Evolutionary conservation across 2,797 vertebrate genomes (phyloP), one percentile per base, ranked within the genome.

Genomic region (Cichlasoma orientale): DNA sequence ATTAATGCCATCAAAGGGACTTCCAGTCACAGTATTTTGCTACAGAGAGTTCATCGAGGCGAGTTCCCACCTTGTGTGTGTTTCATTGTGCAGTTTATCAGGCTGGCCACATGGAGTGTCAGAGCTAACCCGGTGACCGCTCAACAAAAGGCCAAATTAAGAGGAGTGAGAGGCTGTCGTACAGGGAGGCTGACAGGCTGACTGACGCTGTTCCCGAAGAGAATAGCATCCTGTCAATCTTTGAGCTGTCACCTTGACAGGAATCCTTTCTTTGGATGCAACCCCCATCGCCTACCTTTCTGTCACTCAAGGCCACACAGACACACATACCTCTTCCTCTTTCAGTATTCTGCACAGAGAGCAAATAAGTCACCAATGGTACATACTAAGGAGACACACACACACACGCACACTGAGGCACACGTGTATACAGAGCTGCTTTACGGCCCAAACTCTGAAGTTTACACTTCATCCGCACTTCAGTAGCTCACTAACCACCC

Each of bases 81-180:
- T 84, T 79, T 92, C 81, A 91, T 92, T 92, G 92, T 91, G 91
- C 80, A 90, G 90, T 94, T 94, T 94, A 94, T 94, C 94, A 84
- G 88, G 56, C 50, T 36, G 57, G 74, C 91, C 94, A 93, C 94
- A 94, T 90, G 92, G 87, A 91, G 92, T 86, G 90, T 90, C 74
- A 44, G 70, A 33, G 87, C 86, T 93, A 88, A 93, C 92, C 92
- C 79, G 78, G 86, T 93, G 93, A 92, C 91, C 91, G 74, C 73
- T 86, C 92, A 89, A 95, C 94, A 95, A 95, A 95, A 94, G 93
- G 90, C 91, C 92, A 95, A 95, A 96, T 95, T 94, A 95, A 93
- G 94, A 92, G 89, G 90, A 94, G 86, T 79, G 90, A 92, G 91
- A 84, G 86, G 88, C 91, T 92, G 92, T 93, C 89, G 90, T 84